Conservation (phyloP, 1,140 invertebrate species). For the Drosophila jambulina region DNA sequence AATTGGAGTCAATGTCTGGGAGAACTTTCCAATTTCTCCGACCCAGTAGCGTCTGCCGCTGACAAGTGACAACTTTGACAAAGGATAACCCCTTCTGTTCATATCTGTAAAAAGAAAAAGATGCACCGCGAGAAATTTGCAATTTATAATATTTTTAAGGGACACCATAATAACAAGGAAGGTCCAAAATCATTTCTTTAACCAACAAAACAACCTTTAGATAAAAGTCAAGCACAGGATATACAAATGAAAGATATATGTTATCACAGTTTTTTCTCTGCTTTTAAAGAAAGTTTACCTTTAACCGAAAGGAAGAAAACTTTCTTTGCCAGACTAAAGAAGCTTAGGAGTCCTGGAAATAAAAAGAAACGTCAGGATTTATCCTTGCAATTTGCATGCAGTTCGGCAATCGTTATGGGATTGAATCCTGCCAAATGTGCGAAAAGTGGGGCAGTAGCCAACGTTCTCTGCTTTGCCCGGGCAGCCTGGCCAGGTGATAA, state of each 20-base stretch:
- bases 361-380: background rate
- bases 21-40: constrained; percentile 33
- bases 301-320: background rate
- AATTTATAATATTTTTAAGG: no score
- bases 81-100: constrained; percentile 2
- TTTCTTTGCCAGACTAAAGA: background rate
- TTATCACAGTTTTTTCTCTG: background rate
- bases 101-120: background rate
- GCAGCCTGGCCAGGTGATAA: constrained; percentile 64
- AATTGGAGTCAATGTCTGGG: constrained; percentile 52
- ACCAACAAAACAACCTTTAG: no score
- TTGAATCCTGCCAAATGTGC: constrained; percentile 64
- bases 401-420: constrained; percentile 46
- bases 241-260: background rate
- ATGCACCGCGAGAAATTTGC: background rate
- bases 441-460: constrained; percentile 53
- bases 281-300: background rate
- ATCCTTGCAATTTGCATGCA: constrained; percentile 51
- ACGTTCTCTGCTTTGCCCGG: constrained; percentile 36
- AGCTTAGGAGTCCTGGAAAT: background rate
- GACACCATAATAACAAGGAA: no score
- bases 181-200: background rate
- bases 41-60: constrained; percentile 26
- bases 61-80: constrained; percentile 57
- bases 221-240: no score